Conservation (phyloP, 2,888 invertebrate species). For the Rhamphomyia laevipes region DNA sequence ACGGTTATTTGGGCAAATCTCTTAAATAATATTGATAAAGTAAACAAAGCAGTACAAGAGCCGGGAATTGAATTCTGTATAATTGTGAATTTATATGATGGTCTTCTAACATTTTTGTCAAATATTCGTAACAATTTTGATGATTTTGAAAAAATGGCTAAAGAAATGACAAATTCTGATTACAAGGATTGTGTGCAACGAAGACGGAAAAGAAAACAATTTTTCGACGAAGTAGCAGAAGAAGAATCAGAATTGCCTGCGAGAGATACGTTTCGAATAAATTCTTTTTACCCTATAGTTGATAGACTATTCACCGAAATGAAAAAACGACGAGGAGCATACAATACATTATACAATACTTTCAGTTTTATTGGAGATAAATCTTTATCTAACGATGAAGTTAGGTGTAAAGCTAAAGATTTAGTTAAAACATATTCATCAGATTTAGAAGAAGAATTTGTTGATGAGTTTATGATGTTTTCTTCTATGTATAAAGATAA, state of each 20-base stretch:
- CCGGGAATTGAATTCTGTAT: not conserved
- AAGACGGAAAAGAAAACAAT: not conserved
- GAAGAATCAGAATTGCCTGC: not conserved
- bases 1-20: not conserved
- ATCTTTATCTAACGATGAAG: not conserved
- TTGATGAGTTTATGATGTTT: not conserved
- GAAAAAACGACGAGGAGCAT: not conserved
- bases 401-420: not conserved
- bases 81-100: not conserved
- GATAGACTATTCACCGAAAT: not conserved
- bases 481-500: not conserved
- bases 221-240: not conserved
- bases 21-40: not conserved
- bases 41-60: not conserved
- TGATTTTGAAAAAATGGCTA: not conserved
- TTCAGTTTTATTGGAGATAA: not conserved
- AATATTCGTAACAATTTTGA: not conserved
- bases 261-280: not conserved
- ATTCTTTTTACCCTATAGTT: not conserved
- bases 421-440: not conserved
- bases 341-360: not conserved
- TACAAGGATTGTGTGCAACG: not conserved
- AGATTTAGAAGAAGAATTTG: too few relatives aligned
- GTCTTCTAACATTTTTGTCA: not conserved
- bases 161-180: not conserved